These are phyloP conservation scores for Ecliptopera silaceata DNA, from an alignment of 2,888 invertebrate species.

Conservation along the genomic window DNA sequence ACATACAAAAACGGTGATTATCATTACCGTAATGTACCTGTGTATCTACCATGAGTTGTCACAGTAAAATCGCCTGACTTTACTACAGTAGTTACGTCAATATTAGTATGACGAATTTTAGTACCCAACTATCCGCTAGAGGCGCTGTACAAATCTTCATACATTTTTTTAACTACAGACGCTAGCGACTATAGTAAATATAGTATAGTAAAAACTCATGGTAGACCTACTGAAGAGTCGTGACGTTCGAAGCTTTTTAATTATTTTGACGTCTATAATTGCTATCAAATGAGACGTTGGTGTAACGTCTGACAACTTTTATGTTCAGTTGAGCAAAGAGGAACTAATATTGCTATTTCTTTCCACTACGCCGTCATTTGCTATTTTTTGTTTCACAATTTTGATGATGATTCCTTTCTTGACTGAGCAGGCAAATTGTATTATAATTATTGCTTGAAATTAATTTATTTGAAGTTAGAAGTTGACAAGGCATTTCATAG, in stretches of 20 bases:
- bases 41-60: too few species aligned
- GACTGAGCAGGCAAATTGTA: neutral
- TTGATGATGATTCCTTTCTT: neutral
- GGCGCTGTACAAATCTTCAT: too few species aligned
- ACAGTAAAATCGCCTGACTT: too few species aligned
- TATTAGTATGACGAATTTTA: too few species aligned
- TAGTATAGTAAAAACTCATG: too few species aligned
- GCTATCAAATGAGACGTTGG: slow-evolving; percentile 25
- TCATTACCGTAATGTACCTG: slow-evolving; percentile 21
- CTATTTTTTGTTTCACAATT: neutral
- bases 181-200: too few species aligned
- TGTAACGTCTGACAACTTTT: neutral
- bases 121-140: too few species aligned
- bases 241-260: slow-evolving; percentile 29
- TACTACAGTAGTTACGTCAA: too few species aligned
- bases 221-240: too few species aligned
- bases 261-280: slow-evolving; percentile 32
- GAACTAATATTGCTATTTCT: neutral
- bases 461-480: neutral
- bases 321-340: neutral
- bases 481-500: neutral
- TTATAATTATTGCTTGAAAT: neutral
- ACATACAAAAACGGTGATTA: slow-evolving; percentile 25
- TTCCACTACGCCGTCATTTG: neutral
- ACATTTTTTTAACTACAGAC: too few species aligned